Evolutionary conservation across 2,113 vertebrate species (phyloP).

Genomic region (Channa argus): DNA sequence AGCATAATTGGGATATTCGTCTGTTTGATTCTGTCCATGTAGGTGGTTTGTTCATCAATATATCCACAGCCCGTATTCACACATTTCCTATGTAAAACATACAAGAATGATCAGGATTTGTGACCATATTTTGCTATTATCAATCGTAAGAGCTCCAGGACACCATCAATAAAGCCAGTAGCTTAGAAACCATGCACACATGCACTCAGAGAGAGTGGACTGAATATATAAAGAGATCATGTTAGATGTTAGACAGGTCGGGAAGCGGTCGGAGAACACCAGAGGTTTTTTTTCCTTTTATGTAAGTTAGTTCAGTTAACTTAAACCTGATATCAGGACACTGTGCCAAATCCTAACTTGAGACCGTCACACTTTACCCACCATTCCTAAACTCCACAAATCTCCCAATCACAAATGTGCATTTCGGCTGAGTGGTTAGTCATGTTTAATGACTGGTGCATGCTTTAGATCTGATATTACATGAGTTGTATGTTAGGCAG

Average conservation of each 20-base stretch:
- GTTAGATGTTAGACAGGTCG: slow-evolving; percentile 64
- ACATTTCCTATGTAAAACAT: slow-evolving; percentile 37
- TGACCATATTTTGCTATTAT: slow-evolving; percentile 40
- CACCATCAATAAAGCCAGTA: slow-evolving; percentile 44
- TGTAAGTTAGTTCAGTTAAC: slow-evolving; percentile 40
- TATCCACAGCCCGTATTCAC: slow-evolving; percentile 26
- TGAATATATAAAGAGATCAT: slow-evolving; percentile 48
- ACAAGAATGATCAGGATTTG: slow-evolving; percentile 47
- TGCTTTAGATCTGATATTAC: slow-evolving; percentile 35
- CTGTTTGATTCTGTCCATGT: slow-evolving; percentile 36
- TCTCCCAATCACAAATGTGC: slow-evolving; percentile 33
- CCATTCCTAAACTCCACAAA: slow-evolving; percentile 21
- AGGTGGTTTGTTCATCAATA: slow-evolving; percentile 34
- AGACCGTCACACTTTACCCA: slow-evolving; percentile 38
- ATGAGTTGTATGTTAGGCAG: slow-evolving; percentile 32
- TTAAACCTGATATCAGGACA: slow-evolving; percentile 42
- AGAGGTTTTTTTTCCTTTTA: slow-evolving; percentile 29
- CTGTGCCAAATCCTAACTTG: slow-evolving; percentile 60
- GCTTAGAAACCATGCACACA: slow-evolving; percentile 56
- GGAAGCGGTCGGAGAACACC: slow-evolving; percentile 57
- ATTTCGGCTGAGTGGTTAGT: slow-evolving; percentile 31
- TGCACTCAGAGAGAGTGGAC: slow-evolving; percentile 41
- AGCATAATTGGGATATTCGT: slow-evolving; percentile 59
- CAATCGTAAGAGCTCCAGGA: slow-evolving; percentile 46
- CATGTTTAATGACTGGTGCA: slow-evolving; percentile 23